Evolutionary conservation across 2,797 vertebrate species (phyloP).

Genomic region (Neosilurus hyrtlii): DNA sequence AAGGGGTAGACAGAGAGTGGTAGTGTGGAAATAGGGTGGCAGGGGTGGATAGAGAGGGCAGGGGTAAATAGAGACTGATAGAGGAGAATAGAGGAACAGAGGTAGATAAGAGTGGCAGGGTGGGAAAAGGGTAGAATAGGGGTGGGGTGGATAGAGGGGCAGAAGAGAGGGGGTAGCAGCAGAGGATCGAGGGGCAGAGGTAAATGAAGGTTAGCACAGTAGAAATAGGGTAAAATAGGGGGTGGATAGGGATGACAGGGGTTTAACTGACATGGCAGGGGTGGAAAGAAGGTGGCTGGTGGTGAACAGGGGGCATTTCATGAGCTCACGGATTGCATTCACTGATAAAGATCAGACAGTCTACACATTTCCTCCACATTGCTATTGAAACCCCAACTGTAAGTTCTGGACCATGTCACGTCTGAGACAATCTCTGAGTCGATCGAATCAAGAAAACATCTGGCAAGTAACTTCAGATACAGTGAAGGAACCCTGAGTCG

Average conservation of each 20-base stretch:
- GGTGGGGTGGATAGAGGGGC: neutral
- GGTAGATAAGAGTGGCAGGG: neutral
- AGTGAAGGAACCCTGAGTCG: neutral
- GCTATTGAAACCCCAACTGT: too few relatives aligned
- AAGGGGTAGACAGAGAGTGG: neutral
- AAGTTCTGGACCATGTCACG: too few relatives aligned
- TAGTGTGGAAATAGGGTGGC: too few relatives aligned
- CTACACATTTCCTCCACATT: too few relatives aligned
- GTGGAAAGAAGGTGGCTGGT: neutral
- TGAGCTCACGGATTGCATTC: too few relatives aligned
- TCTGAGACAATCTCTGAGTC: too few relatives aligned
- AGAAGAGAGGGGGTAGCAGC: too few relatives aligned
- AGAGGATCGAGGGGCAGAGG: too few relatives aligned
- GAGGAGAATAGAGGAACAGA: too few relatives aligned
- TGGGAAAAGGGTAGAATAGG: neutral
- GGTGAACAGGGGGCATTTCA: neutral
- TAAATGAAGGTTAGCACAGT: too few relatives aligned
- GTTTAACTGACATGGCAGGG: neutral
- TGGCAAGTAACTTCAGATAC: neutral
- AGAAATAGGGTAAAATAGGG: neutral
- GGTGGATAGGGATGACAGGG: neutral
- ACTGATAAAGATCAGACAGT: too few relatives aligned
- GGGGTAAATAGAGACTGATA: neutral
- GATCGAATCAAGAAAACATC: neutral
- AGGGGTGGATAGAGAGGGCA: too few relatives aligned